phyloP scores from a whole-genome alignment of 1,140 invertebrate genomes.

The Calycopis cecrops region DNA sequence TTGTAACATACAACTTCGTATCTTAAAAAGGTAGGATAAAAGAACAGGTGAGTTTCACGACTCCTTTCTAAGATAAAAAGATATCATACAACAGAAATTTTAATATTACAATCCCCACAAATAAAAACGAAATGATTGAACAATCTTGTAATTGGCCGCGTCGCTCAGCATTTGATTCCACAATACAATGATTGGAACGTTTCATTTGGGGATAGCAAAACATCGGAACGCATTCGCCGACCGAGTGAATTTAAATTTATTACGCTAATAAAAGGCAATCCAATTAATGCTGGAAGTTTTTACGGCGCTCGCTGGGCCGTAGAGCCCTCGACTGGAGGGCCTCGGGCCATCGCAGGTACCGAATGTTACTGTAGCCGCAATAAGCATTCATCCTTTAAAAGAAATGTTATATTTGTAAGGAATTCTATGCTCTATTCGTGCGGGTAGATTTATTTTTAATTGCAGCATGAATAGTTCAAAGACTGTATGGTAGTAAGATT shows the following conservation, averaged over 20 bases:
- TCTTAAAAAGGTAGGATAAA: no score
- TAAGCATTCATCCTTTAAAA: conserved; percentile 17
- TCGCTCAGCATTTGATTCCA: background rate
- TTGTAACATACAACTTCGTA: no score
- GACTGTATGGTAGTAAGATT: no score
- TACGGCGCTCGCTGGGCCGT: conserved; percentile 28
- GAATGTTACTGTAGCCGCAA: conserved; percentile 26
- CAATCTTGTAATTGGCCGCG: background rate
- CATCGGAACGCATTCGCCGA: conserved; percentile 44
- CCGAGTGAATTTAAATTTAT: conserved; percentile 63
- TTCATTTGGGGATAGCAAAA: conserved; percentile 40
- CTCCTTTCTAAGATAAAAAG: no score
- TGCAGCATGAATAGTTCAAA: no score
- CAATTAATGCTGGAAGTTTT: conserved; percentile 62
- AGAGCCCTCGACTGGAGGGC: conserved; percentile 38
- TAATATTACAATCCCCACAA: no score
- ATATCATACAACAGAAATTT: no score
- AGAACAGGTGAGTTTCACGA: no score
- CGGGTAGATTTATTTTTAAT: background rate
- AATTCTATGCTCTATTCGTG: background rate
- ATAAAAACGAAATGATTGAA: no score
- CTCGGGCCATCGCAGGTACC: conserved; percentile 17
- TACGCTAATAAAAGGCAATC: conserved; percentile 68
- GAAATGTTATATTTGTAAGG: conserved; percentile 7
- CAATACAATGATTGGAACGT: conserved; percentile 24